Evolutionary conservation across 2,113 vertebrate species (phyloP).

Genomic region (Vireo altiloquus): DNA sequence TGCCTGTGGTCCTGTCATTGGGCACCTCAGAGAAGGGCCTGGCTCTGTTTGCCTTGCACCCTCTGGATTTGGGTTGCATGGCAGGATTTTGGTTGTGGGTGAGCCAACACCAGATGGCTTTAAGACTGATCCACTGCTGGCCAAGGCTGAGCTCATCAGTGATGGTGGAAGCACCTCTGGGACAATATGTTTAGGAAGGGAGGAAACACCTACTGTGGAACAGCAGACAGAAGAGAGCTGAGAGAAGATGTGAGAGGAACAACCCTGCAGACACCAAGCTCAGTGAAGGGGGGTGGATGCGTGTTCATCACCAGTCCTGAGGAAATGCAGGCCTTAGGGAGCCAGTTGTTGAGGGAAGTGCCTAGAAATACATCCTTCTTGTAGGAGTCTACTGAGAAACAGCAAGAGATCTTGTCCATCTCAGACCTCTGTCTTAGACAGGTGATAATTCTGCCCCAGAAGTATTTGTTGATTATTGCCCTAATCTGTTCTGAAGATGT

Average conservation of each 20-base stretch:
- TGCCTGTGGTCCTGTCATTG: background rate
- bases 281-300: background rate
- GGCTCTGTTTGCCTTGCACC: background rate
- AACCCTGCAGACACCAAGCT: background rate
- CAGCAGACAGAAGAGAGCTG: background rate
- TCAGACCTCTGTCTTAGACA: background rate
- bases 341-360: background rate
- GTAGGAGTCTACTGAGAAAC: background rate
- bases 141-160: background rate
- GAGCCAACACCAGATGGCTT: background rate
- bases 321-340: background rate
- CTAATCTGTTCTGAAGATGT: background rate
- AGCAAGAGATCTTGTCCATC: background rate
- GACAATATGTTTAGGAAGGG: background rate
- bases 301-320: background rate
- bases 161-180: background rate
- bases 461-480: background rate
- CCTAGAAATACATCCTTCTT: background rate
- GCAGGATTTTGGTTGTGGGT: background rate
- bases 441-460: background rate
- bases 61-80: background rate
- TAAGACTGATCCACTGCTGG: background rate
- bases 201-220: background rate
- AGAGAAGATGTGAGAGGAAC: background rate
- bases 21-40: background rate